A percentile compares a stretch with the other conserved stretches of the same genome.
Conservation (phyloP, 2,113 vertebrate genomes). For the Cebidichthys violaceus region DNA sequence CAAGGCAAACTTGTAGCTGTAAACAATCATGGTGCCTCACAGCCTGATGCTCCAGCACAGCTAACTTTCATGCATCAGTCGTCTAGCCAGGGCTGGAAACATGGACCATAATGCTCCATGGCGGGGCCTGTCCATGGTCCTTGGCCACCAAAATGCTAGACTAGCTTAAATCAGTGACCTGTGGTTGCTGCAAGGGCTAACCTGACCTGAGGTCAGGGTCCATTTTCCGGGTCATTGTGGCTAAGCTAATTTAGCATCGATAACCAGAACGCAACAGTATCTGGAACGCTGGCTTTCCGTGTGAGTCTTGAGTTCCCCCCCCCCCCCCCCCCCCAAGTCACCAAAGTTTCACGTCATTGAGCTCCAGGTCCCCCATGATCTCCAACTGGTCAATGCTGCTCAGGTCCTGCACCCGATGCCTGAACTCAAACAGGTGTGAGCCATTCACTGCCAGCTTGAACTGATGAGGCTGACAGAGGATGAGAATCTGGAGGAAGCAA, state of each 20-base stretch:
- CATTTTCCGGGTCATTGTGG: slow-evolving; percentile 16
- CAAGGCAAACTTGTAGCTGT: slow-evolving; percentile 48
- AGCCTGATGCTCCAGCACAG: slow-evolving; percentile 22
- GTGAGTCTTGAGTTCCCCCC: not conserved
- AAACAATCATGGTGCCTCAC: slow-evolving; percentile 51
- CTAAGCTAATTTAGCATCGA: slow-evolving; percentile 53
- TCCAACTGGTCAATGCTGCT: slow-evolving; percentile 88
- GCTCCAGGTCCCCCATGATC: slow-evolving; percentile 87
- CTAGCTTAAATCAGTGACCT: slow-evolving; percentile 42
- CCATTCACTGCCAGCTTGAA: slow-evolving; percentile 95
- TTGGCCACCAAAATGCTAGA: slow-evolving; percentile 29
- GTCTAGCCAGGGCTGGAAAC: slow-evolving; percentile 20
- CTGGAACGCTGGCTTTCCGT: not conserved
- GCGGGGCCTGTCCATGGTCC: not conserved
- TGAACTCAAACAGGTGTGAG: slow-evolving; percentile 91
- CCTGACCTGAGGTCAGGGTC: slow-evolving; percentile 23
- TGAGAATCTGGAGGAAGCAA: slow-evolving; percentile 86
- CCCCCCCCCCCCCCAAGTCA: slow-evolving; percentile 57
- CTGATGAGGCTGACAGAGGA: slow-evolving; percentile 89
- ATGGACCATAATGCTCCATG: not conserved
- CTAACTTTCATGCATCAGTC: slow-evolving; percentile 60
- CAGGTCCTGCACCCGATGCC: slow-evolving; percentile 92
- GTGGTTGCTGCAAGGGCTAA: not conserved
- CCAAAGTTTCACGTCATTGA: slow-evolving; percentile 90
- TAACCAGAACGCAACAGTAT: slow-evolving; percentile 23